Evolutionary conservation across 92 coral and sea anemone genomes (phyloP), one percentile per base, ranked within the genome.

Genomic region (Galaxea fascicularis): DNA sequence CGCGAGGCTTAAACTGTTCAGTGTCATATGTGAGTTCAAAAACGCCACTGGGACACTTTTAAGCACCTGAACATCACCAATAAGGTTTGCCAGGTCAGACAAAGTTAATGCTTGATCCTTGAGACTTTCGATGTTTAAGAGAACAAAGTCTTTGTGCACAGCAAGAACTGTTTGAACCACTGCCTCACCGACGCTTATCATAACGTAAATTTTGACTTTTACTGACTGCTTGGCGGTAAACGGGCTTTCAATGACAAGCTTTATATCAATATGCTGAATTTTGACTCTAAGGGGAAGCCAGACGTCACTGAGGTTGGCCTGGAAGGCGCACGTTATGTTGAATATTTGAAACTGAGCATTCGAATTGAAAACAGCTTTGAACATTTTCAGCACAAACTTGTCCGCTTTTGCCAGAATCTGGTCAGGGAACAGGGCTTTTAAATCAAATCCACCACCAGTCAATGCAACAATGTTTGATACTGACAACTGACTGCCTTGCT

Each of bases 41-140:
- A 89, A 80, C 0, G 82, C 86, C 25, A 70, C 31, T 0, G 93
- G 93, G 46, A 89, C 81, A 58, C 67, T n/a, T 59, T 72, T 78
- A 35, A 89, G 69, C 47, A 89, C 76, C 44, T 85, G 69, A 22
- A 65, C 74, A 15, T 90, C 93, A 24, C 93, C 93, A 41, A 89
- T 88, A 30, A 89, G 73, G 49, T 49, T 49, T 4, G 93, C 84
- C 52, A 89, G 26, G 80, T 89, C 93, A 14, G 21, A 15, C 22
- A 89, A 49, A 74, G 51, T 21, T 28, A 89, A 81, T 12, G 87
- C 71, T 79, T 85, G 93, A 1, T 29, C 56, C n/a, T 80, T 77
- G 10, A 86, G 77, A 25, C 74, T 66, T 35, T 17, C n/a, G 24
- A 88, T 56, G 51, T 85, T 77, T 16, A 89, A 58, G 7, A 30